A percentile compares a stretch with the other conserved stretches of the same genome.
Conservation (phyloP, 1,140 invertebrate species). For the Heliconius eleuchia region DNA sequence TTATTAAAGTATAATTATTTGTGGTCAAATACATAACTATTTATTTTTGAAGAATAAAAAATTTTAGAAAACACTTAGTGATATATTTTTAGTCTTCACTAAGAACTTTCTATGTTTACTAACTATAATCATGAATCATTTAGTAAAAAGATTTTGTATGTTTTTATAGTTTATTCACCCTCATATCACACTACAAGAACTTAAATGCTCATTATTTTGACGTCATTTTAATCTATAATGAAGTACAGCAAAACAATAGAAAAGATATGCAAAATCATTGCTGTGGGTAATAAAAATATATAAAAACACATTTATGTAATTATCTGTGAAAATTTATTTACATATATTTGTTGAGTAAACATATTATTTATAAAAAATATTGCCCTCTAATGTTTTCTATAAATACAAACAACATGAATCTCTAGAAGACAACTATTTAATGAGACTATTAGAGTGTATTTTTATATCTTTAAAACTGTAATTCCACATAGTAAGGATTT, state of each 20-base stretch:
- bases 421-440: not conserved
- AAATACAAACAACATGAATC: not conserved
- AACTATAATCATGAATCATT: not conserved
- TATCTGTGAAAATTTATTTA: not conserved
- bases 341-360: not conserved
- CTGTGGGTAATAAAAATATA: not conserved
- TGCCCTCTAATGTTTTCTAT: not conserved
- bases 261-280: constrained; percentile 4
- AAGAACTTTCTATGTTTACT: not conserved
- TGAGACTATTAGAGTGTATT: too few relatives aligned
- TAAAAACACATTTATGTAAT: not conserved
- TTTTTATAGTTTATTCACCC: not conserved
- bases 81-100: not conserved
- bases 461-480: too few relatives aligned
- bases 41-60: not conserved
- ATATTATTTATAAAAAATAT: not conserved
- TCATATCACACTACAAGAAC: not conserved
- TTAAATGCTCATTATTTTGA: not conserved
- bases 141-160: not conserved
- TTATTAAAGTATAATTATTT: not conserved
- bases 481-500: too few relatives aligned
- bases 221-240: constrained; percentile 3
- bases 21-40: constrained; percentile 8
- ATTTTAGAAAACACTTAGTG: not conserved
- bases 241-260: not conserved